Base-by-base conservation (phyloP, 2,797 vertebrate species). In the Gallinago stenura region DNA sequence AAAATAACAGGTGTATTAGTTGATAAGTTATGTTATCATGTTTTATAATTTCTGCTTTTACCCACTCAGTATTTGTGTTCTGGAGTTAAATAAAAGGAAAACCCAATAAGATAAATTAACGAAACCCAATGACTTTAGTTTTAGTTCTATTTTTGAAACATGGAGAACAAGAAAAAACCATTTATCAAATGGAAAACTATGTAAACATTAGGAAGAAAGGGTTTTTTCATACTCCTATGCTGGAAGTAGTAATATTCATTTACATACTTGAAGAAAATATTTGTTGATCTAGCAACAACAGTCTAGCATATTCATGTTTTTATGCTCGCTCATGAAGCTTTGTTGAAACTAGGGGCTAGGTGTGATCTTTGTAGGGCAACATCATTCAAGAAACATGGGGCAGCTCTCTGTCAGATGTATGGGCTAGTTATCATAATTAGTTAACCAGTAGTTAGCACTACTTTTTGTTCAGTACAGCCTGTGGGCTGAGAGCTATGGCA, bases 51-150 rank as follows among this genome's bases (percentile, higher is more conserved):
- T 79, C 31, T 93, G 14, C 50, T 90, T 94, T 76, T 21, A 73
- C 10, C 33, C 12, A 11, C 19, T 68, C 25, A 16, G 20, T 89
- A 26, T 77, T 78, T 83, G 12, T 46, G 6, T 61, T 89, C 92
- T 88, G 19, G 43, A 57, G 76, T 80, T 79, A 76, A 83, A 72
- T 88, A 53, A 81, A 89, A 90, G 21, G 43, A 81, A 88, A 94
- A 41, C 35, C 9, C 37, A 56, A 1, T 58, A 51, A 37, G 21
- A 83, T 45, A 78, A 73, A 57, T 39, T 14, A 46, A 50, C 25
- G 7, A 39, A 90, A 91, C 50, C 1, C 10, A 64, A 9, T 43
- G 21, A 37, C 56, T 41, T 95, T 46, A 57, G 75, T 64, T 77
- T 88, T 41, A 45, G 22, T n/a, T 80, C 8, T 76, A 0, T 88